These are phyloP conservation scores for Caenorhabditis tropicalis DNA, from an alignment of 1,140 invertebrate species.

Conservation along the genomic window DNA sequence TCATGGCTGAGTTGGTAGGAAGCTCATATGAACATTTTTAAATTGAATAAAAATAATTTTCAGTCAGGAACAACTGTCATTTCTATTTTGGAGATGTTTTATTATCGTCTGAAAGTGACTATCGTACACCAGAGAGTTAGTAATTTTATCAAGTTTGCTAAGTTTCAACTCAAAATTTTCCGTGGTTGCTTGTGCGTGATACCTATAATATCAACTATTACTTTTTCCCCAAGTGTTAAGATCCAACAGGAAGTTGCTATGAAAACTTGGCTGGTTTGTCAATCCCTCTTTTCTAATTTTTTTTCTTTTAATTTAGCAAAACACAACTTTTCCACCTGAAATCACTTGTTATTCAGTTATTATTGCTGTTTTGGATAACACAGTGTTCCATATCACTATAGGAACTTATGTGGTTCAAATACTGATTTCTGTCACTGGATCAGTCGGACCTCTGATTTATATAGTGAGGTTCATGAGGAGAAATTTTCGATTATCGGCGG, in stretches of 20 bases:
- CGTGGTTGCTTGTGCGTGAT: too few relatives aligned
- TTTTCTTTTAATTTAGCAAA: too few relatives aligned
- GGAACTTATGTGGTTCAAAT: neutral
- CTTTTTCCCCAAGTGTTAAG: neutral
- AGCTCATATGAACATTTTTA: neutral
- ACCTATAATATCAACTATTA: neutral
- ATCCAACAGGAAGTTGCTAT: too few relatives aligned
- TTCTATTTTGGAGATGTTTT: neutral
- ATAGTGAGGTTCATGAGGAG: neutral
- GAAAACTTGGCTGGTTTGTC: too few relatives aligned
- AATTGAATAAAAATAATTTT: neutral
- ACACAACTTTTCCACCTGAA: neutral
- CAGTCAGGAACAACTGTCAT: neutral
- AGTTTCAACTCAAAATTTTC: too few relatives aligned
- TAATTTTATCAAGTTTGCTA: neutral
- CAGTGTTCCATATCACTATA: neutral
- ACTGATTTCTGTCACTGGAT: neutral
- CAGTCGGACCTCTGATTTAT: neutral
- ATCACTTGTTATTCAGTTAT: neutral
- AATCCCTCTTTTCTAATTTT: too few relatives aligned
- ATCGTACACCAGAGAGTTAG: neutral
- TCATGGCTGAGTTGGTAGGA: neutral
- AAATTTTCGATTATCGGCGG: neutral
- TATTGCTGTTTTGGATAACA: neutral
- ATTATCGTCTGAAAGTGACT: neutral